phyloP scores from a whole-genome alignment of 2,113 vertebrate species.

The Bambusicola thoracicus region DNA sequence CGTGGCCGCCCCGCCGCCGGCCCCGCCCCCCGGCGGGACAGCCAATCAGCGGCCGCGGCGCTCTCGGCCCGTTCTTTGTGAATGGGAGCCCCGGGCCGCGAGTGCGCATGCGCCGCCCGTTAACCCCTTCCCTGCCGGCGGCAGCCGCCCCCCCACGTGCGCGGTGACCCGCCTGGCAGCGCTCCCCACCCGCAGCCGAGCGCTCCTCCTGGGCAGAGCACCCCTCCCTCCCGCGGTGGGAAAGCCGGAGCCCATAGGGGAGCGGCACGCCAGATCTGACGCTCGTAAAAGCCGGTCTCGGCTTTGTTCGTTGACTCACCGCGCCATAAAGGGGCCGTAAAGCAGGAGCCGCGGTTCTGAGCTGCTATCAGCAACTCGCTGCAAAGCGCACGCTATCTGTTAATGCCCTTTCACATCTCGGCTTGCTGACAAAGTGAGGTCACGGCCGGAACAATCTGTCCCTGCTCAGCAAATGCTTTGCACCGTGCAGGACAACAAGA shows the following conservation, averaged over 20 bases:
- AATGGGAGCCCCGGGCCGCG: not conserved
- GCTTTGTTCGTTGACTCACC: not conserved
- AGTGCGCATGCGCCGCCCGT: not conserved
- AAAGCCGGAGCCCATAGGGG: too few relatives aligned
- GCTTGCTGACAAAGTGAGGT: not conserved
- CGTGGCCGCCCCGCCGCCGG: not conserved
- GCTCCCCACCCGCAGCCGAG: too few relatives aligned
- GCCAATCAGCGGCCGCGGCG: not conserved
- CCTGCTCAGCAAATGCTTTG: not conserved
- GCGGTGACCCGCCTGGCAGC: not conserved
- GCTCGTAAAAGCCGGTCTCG: not conserved
- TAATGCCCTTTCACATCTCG: not conserved
- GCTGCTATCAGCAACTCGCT: not conserved
- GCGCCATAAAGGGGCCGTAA: not conserved
- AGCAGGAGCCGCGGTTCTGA: not conserved
- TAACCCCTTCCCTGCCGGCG: not conserved
- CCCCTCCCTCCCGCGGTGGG: not conserved
- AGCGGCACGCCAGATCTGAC: fast-evolving
- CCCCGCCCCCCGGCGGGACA: not conserved
- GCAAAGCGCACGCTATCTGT: not conserved
- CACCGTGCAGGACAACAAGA: fast-evolving
- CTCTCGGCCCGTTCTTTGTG: not conserved
- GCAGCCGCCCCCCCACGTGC: not conserved
- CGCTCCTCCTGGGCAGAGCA: not conserved
- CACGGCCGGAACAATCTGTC: not conserved